Conservation (phyloP, 2,888 invertebrate genomes). For the Plemyria rubiginata region DNA sequence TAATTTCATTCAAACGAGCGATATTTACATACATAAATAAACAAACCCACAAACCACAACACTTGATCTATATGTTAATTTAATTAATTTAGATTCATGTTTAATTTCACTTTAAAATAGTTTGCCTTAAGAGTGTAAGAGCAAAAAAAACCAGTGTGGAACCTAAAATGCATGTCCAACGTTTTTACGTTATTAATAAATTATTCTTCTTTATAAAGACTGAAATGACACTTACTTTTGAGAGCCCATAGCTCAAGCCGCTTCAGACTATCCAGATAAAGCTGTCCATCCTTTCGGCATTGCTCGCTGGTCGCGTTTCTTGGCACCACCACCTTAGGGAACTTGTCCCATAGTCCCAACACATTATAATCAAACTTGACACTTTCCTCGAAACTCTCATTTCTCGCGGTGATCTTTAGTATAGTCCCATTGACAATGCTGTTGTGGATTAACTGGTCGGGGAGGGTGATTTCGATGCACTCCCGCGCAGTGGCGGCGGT, state of each 20-base stretch:
- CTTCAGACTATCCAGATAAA: slow-evolving; percentile 68
- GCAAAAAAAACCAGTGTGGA: no score
- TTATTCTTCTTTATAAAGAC: background rate
- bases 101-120: no score
- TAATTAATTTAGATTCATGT: background rate
- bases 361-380: slow-evolving; percentile 56
- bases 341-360: slow-evolving; percentile 69
- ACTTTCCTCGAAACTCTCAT: slow-evolving; percentile 61
- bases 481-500: slow-evolving; percentile 65
- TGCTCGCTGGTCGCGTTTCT: slow-evolving; percentile 73
- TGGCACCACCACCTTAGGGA: slow-evolving; percentile 77
- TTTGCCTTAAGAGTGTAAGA: no score
- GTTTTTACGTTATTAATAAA: no score
- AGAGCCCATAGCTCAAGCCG: slow-evolving; percentile 81
- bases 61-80: background rate
- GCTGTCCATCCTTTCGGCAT: slow-evolving; percentile 73
- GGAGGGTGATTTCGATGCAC: slow-evolving; percentile 74
- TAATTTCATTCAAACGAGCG: background rate
- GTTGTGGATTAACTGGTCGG: slow-evolving; percentile 61
- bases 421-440: slow-evolving; percentile 68
- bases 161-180: no score
- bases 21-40: background rate
- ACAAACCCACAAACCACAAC: background rate
- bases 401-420: slow-evolving; percentile 59
- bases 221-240: slow-evolving; percentile 76